These are phyloP conservation scores for Drosophila leonis DNA, from an alignment of 2,888 invertebrate genomes.

Conservation along the genomic window DNA sequence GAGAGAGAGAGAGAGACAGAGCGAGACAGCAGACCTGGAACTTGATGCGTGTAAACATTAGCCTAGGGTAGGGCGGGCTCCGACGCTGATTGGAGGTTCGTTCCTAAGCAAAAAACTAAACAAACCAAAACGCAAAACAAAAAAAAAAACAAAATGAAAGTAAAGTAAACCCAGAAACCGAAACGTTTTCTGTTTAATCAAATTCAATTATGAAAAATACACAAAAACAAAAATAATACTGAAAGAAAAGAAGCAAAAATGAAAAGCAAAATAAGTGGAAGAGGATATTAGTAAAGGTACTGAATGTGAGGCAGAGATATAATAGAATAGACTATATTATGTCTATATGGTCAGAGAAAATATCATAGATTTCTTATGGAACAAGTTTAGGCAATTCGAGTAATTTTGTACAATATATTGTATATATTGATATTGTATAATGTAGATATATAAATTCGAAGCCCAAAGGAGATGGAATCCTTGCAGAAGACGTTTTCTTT, in stretches of 20 bases:
- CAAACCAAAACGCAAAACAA: slow-evolving; percentile 15
- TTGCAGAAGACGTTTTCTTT: too few relatives aligned
- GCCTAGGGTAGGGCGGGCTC: background rate
- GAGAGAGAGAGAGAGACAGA: background rate
- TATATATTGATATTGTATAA: too few relatives aligned
- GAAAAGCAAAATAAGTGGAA: slow-evolving; percentile 2
- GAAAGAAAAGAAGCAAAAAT: background rate
- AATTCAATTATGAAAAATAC: slow-evolving; percentile 72
- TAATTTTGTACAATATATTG: too few relatives aligned
- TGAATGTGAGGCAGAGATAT: too few relatives aligned
- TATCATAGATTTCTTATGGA: too few relatives aligned
- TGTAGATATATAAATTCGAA: too few relatives aligned
- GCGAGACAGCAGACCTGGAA: slow-evolving; percentile 33
- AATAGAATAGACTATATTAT: too few relatives aligned
- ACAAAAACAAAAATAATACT: slow-evolving; percentile 35
- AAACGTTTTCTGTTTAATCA: slow-evolving; percentile 64
- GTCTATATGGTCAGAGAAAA: too few relatives aligned
- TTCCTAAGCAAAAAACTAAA: slow-evolving; percentile 51
- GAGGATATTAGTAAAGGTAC: too few relatives aligned
- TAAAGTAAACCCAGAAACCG: slow-evolving; percentile 28
- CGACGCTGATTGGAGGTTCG: slow-evolving; percentile 37
- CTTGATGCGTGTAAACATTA: slow-evolving; percentile 57
- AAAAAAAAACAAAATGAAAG: background rate
- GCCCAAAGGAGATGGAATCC: too few relatives aligned
- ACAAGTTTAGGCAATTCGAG: too few relatives aligned